These are phyloP conservation scores for Macrobrachium nipponense DNA, from an alignment of 1,140 invertebrate genomes.

Conservation along the genomic window DNA sequence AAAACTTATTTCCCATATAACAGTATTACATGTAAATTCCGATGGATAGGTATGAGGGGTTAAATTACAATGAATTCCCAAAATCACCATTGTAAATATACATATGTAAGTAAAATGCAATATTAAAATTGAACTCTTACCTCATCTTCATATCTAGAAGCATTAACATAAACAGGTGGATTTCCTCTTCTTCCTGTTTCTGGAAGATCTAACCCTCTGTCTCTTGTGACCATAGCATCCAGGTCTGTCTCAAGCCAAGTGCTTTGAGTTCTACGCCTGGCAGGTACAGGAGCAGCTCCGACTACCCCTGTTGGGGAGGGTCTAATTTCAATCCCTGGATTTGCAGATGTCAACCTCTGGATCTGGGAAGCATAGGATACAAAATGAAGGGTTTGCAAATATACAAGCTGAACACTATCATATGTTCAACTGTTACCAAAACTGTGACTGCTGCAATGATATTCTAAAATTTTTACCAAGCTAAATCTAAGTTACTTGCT, in stretches of 20 bases:
- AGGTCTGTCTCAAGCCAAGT: constrained; percentile 91
- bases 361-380: constrained; percentile 43
- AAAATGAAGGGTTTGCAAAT: too few species aligned
- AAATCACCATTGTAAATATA: too few species aligned
- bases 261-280: constrained; percentile 67
- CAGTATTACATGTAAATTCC: too few species aligned
- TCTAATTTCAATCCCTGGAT: constrained; percentile 48
- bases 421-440: not conserved
- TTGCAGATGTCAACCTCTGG: constrained; percentile 58
- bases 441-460: not conserved
- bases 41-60: too few species aligned
- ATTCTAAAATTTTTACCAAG: too few species aligned
- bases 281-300: constrained; percentile 67
- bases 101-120: not conserved
- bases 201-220: constrained; percentile 70
- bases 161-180: constrained; percentile 55
- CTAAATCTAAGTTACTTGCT: too few species aligned
- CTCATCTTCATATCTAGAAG: constrained; percentile 46
- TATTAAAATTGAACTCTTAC: constrained; percentile 11
- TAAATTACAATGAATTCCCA: too few species aligned
- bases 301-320: constrained; percentile 53
- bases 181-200: constrained; percentile 18
- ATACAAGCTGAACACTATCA: not conserved
- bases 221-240: constrained; percentile 79
- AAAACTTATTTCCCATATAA: too few species aligned